Base-by-base conservation (phyloP, 35 echinoderm and acorn worm species). In the Ptychodera flava region DNA sequence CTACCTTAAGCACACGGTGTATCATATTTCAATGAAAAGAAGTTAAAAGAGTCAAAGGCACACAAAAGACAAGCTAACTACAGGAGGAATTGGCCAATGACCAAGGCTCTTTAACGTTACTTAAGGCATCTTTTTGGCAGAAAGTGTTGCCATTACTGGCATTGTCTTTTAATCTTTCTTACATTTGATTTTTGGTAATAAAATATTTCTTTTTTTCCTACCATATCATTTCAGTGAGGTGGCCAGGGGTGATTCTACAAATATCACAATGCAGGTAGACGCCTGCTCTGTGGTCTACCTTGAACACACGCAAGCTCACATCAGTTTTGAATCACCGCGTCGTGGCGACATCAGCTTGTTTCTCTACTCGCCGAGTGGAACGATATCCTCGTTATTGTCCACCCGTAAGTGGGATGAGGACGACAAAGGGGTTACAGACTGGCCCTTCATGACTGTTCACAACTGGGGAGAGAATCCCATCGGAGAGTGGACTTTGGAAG, bases 371-470 rank as follows among this genome's bases (percentile, higher is more conserved):
- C 96, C 96, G 1, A 37, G 16, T 16, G 92, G 96, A 12, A 99
- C 96, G 1, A 92, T 90, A 0, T 99, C 96, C 1, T 22, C 90
- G 88, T 78, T 99, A 1, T 79, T 99, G 0, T 91, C 90, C 0
- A 89, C 90, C 16, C 87, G 96, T 15, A 88, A 37, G 28, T 86
- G 90, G 27, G 96, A 99, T 31, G 85, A 81, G 78, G 79, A 64
- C 29, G 33, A 14, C 1, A 87, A 94, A 0, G 92, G 90, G 0
- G 75, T 99, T 0, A 77, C 80, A 1, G 79, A 91, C 28, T 94
- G 90, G 85, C 92, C 96, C 0, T 99, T 99, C 82, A 99, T 94
- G 93, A 88, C 91, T 1, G 95, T 97, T 22, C 92, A 93, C 80
- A 93, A 94, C 90, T 97, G 95, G 95, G 96, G 96, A 16, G 96